Evolutionary conservation across 2,113 vertebrate genomes (phyloP).

Genomic region (Chionomys nivalis): DNA sequence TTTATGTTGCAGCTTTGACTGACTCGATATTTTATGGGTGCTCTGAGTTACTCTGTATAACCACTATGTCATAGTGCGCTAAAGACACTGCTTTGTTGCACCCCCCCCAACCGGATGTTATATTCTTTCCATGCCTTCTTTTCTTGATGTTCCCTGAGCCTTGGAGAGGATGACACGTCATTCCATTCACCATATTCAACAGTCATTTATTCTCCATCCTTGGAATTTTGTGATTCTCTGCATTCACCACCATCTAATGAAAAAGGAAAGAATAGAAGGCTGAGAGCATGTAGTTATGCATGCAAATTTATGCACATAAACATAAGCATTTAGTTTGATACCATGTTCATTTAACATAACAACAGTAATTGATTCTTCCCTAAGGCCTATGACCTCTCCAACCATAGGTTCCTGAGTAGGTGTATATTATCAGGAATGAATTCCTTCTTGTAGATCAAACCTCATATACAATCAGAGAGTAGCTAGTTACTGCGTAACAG

Average conservation of each 20-base stretch:
- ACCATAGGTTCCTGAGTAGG: not conserved
- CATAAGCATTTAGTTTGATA: not conserved
- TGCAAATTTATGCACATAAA: not conserved
- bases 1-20: not conserved
- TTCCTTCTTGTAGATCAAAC: not conserved
- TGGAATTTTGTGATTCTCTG: not conserved
- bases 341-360: not conserved
- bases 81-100: not conserved
- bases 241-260: not conserved
- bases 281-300: not conserved
- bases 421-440: not conserved
- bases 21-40: not conserved
- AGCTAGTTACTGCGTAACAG: not conserved
- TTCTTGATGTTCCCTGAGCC: no score
- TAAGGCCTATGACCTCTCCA: not conserved
- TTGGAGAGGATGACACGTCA: not conserved
- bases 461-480: not conserved
- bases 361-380: not conserved
- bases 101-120: not conserved
- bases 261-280: not conserved
- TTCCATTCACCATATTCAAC: not conserved
- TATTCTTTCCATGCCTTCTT: not conserved
- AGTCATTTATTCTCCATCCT: not conserved
- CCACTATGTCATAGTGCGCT: not conserved
- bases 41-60: not conserved